Base-by-base conservation (phyloP, 1,140 invertebrate genomes). In the Lordiphosa clarofinis region DNA sequence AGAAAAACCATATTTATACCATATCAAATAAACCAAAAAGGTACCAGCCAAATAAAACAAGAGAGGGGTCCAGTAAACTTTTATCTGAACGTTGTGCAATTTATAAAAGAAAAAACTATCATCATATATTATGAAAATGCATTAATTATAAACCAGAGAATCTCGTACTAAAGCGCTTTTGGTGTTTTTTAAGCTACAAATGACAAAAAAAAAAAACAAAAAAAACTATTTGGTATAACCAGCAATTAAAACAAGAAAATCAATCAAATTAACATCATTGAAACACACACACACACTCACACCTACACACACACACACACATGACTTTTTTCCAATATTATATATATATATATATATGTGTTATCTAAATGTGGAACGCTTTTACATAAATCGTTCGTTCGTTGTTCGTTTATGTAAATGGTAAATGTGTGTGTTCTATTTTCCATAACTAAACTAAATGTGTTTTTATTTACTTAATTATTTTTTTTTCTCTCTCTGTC, bases 341-440 rank as follows among this genome's bases (percentile, higher is more conserved):
- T 82, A 75, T 84, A 82, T 82, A 84, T 84, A 64, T 84, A 84
- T 84, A 78, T 84, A 84, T 84, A 84, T 84, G 73, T 84, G 76
- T 73, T 84, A 84, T 84, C 78, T 87, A 87, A 87, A 87, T 87
- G 86, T 87, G 86, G 86, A 87, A 87, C 86, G 86, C 86, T 87
- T 87, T 87, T 87, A 87, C 86, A 87, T 87, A 87, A 87, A 87
- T 86, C 72, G 78, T 84, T 84, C 78, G 78, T 84, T 84, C 78
- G 75, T 86, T 87, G 82, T 87, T 87, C 76, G 75, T 86, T 86
- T 86, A 86, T 86, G 81, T 86, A 81, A 81, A 86, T 86, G 81
- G 72, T 86, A 86, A 81, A 76, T 86, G 76, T 87, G 70, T 76
- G 78, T 84, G 76, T 84, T 75, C 58, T 87, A 72, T 64, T 81